Percentiles rank a stretch among this genome's conserved stretches.
Evolutionary conservation across 2,797 vertebrate genomes (phyloP).

Genomic region (Labeo calbasu): DNA sequence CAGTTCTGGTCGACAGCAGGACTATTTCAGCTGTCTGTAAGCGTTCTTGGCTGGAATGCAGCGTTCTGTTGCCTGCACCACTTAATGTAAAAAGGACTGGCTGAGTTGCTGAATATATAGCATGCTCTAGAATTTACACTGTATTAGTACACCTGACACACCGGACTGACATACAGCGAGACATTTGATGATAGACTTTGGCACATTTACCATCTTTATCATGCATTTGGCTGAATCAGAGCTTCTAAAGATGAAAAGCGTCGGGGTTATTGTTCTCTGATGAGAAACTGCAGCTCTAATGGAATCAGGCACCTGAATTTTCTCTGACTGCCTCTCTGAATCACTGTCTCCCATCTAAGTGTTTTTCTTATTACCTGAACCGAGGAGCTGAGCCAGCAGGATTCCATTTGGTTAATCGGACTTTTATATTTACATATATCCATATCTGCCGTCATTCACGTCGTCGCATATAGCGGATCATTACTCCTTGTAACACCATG

Average conservation of each 20-base stretch:
- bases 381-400: slow-evolving; percentile 44
- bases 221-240: slow-evolving; percentile 38
- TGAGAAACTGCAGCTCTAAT: slow-evolving; percentile 37
- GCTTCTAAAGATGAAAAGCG: slow-evolving; percentile 24
- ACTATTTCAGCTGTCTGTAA: slow-evolving; percentile 37
- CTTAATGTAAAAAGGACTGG: slow-evolving; percentile 26
- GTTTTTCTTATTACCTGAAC: slow-evolving; percentile 42
- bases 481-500: slow-evolving; percentile 74
- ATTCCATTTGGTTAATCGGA: slow-evolving; percentile 67
- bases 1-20: slow-evolving; percentile 30
- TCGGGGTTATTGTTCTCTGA: slow-evolving; percentile 32
- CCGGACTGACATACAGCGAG: slow-evolving; percentile 42
- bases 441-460: slow-evolving; percentile 63
- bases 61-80: slow-evolving; percentile 17
- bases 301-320: slow-evolving; percentile 33
- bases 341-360: slow-evolving; percentile 35
- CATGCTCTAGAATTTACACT: background rate
- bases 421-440: slow-evolving; percentile 58
- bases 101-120: slow-evolving; percentile 14
- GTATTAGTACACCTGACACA: slow-evolving; percentile 14
- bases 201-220: slow-evolving; percentile 32
- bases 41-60: slow-evolving; percentile 22
- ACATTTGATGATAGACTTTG: slow-evolving; percentile 43
- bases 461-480: slow-evolving; percentile 68
- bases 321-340: slow-evolving; percentile 19